A percentile compares a stretch with the other conserved stretches of the same genome.
These are phyloP conservation scores for Ephialtes manifestator DNA, from an alignment of 2,888 invertebrate species.

Conservation along the genomic window DNA sequence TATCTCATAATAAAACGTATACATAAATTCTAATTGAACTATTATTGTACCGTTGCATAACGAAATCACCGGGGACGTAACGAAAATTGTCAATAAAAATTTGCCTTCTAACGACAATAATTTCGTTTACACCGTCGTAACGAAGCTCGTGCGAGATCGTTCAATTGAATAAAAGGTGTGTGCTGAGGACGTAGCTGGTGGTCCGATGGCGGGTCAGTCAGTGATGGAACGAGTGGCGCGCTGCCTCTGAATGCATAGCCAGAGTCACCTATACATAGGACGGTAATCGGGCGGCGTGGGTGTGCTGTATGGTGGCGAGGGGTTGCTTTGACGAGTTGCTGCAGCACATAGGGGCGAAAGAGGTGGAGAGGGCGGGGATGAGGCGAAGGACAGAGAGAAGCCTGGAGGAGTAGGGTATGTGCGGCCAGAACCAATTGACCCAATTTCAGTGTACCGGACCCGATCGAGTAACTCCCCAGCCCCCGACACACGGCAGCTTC, in stretches of 20 bases:
- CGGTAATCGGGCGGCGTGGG: conserved; percentile 38
- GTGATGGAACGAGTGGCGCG: conserved; percentile 39
- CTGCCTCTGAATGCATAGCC: neutral
- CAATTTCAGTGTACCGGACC: conserved; percentile 76
- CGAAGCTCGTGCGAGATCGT: conserved; percentile 38
- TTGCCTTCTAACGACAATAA: conserved; percentile 54
- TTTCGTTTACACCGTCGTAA: conserved; percentile 40
- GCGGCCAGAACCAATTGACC: conserved; percentile 80
- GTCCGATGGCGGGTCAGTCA: conserved; percentile 35
- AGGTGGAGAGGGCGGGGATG: conserved; percentile 58
- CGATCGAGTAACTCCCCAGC: conserved; percentile 56
- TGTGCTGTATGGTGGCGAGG: conserved; percentile 59
- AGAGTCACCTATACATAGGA: neutral
- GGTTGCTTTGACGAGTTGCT: conserved; percentile 65
- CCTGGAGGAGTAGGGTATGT: conserved; percentile 69
- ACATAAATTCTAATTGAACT: neutral
- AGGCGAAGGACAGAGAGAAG: conserved; percentile 41
- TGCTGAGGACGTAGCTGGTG: conserved; percentile 36
- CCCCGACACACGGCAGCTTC: conserved; percentile 63
- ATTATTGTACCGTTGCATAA: neutral
- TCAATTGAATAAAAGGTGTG: conserved; percentile 65
- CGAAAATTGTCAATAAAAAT: conserved; percentile 6
- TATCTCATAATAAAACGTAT: neutral
- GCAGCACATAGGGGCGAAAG: conserved; percentile 61
- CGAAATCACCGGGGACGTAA: neutral